Evolutionary conservation across 2,888 invertebrate species (phyloP).

Genomic region (Agonum fuliginosum): DNA sequence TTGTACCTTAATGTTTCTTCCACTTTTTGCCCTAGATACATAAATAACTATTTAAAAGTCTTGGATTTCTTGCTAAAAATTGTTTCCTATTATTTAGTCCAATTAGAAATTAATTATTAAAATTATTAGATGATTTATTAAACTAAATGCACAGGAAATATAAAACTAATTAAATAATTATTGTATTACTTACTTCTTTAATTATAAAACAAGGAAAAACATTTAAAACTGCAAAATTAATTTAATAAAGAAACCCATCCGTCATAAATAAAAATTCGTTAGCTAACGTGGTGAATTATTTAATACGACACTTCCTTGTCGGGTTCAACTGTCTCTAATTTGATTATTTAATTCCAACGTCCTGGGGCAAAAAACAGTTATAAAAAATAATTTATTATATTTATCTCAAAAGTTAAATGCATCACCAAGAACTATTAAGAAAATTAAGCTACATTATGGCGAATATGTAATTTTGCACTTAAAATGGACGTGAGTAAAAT

Average conservation of each 20-base stretch:
- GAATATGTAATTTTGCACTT: neutral
- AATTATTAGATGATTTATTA: too few relatives aligned
- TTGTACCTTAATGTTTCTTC: too few relatives aligned
- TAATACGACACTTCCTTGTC: constrained; percentile 24
- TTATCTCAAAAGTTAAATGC: neutral
- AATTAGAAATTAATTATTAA: neutral
- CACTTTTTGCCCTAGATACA: too few relatives aligned
- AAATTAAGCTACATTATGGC: neutral
- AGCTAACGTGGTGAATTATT: constrained; percentile 3
- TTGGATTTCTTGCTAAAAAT: too few relatives aligned
- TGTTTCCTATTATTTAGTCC: too few relatives aligned
- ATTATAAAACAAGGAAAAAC: constrained; percentile 2
- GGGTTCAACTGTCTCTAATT: constrained; percentile 17
- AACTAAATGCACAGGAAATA: neutral
- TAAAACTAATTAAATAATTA: neutral
- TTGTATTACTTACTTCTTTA: neutral
- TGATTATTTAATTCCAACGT: constrained; percentile 25
- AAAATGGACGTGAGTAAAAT: neutral
- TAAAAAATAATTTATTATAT: neutral
- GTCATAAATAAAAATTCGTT: constrained; percentile 19
- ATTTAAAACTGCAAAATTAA: neutral
- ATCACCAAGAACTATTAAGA: neutral
- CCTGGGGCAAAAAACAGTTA: neutral
- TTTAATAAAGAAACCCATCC: constrained; percentile 4
- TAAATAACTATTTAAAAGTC: too few relatives aligned